Conservation (phyloP, 1,140 invertebrate species). For the Magallana ariakensis region DNA sequence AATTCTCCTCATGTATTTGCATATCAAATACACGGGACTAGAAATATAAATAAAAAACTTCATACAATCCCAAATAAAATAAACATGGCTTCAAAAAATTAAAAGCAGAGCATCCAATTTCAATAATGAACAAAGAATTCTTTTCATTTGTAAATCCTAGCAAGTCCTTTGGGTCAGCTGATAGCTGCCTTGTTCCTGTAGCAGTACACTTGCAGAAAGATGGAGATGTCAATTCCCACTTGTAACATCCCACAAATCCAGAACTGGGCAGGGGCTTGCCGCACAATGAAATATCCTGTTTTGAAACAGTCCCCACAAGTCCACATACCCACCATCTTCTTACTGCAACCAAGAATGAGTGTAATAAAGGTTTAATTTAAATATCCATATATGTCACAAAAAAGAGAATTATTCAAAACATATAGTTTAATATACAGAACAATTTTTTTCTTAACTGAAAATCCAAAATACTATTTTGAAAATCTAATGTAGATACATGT, state of each 20-base stretch:
- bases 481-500: too few relatives aligned
- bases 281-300: conserved; percentile 95
- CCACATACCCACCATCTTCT: conserved; percentile 97
- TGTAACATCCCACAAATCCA: conserved; percentile 96
- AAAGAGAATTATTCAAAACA: not conserved
- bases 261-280: conserved; percentile 95
- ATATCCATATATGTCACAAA: not conserved
- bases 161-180: conserved; percentile 8
- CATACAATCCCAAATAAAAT: not conserved
- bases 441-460: not conserved
- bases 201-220: conserved; percentile 88
- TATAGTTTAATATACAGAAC: not conserved
- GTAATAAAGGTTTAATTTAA: not conserved
- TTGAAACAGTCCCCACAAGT: conserved; percentile 96
- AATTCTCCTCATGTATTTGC: not conserved
- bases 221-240: conserved; percentile 89
- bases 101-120: not conserved
- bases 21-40: too few relatives aligned
- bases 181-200: conserved; percentile 76
- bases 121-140: not conserved
- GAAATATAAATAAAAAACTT: not conserved
- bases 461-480: too few relatives aligned
- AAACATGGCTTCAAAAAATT: not conserved
- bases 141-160: not conserved
- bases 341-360: conserved; percentile 77